Evolutionary conservation across 2,113 vertebrate species (phyloP).

Genomic region (Colius striatus): DNA sequence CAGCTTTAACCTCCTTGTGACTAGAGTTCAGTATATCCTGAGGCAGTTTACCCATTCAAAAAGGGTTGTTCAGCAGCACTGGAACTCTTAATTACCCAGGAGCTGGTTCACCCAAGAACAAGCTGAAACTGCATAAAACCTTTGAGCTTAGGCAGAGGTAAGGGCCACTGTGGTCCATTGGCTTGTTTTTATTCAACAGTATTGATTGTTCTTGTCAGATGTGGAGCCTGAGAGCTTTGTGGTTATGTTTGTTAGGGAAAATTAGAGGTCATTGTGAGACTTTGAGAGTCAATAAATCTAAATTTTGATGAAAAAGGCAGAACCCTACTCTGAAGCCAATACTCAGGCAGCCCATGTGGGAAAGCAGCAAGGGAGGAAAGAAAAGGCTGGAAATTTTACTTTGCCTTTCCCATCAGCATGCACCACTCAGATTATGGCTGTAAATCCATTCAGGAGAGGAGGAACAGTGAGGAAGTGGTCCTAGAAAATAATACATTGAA

Average conservation of each 20-base stretch:
- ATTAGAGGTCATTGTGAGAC: conserved; percentile 15
- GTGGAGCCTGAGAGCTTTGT: background rate
- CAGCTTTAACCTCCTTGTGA: background rate
- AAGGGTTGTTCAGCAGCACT: background rate
- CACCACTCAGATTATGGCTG: background rate
- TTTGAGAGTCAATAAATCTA: conserved; percentile 37
- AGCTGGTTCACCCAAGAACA: conserved; percentile 2
- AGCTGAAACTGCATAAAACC: conserved; percentile 18
- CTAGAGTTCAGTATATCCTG: background rate
- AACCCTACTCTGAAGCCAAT: background rate
- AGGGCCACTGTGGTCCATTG: background rate
- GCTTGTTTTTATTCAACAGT: conserved; percentile 21
- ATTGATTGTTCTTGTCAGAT: conserved; percentile 40
- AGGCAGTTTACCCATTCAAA: background rate
- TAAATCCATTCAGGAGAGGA: background rate
- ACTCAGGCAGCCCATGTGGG: background rate
- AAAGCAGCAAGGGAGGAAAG: background rate
- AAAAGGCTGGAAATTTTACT: background rate
- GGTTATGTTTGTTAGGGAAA: conserved; percentile 41
- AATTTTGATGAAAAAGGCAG: conserved; percentile 57
- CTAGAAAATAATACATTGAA: background rate
- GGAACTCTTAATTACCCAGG: conserved; percentile 4
- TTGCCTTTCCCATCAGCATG: background rate
- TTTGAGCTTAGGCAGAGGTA: background rate
- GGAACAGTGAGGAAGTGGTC: background rate